A percentile compares a stretch with the other conserved stretches of the same genome.
Conservation (phyloP, 2,797 vertebrate genomes). For the Urocyon cinereoargenteus region DNA sequence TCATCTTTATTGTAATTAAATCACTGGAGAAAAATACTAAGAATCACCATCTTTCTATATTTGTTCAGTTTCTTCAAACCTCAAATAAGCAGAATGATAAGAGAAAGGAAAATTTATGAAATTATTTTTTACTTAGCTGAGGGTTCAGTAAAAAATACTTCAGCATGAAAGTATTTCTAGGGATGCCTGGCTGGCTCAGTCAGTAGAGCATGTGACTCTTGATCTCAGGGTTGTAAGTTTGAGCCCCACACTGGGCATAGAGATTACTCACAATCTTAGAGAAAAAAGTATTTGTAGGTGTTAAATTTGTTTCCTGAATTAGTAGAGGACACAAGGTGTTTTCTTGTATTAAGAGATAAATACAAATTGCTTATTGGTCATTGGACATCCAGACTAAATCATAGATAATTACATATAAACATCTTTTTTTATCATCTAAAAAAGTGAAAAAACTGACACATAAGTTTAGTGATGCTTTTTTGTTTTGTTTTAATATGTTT, state of each 20-base stretch:
- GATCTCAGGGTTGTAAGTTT: neutral
- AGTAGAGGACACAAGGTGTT: neutral
- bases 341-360: neutral
- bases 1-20: conserved; percentile 9
- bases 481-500: conserved; percentile 4
- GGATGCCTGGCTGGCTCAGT: neutral
- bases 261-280: neutral
- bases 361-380: neutral
- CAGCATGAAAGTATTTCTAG: neutral
- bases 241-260: neutral
- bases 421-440: neutral
- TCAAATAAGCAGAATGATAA: neutral
- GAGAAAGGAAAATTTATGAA: neutral
- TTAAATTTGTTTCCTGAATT: neutral
- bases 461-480: neutral
- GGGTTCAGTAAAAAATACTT: neutral
- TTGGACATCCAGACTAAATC: neutral
- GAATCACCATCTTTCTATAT: neutral
- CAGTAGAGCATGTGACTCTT: neutral
- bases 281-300: neutral
- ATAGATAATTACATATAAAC: neutral
- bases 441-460: neutral
- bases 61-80: neutral
- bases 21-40: neutral
- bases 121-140: neutral